Evolutionary conservation across 2,113 vertebrate genomes (phyloP).

Genomic region (Apteryx mantelli): DNA sequence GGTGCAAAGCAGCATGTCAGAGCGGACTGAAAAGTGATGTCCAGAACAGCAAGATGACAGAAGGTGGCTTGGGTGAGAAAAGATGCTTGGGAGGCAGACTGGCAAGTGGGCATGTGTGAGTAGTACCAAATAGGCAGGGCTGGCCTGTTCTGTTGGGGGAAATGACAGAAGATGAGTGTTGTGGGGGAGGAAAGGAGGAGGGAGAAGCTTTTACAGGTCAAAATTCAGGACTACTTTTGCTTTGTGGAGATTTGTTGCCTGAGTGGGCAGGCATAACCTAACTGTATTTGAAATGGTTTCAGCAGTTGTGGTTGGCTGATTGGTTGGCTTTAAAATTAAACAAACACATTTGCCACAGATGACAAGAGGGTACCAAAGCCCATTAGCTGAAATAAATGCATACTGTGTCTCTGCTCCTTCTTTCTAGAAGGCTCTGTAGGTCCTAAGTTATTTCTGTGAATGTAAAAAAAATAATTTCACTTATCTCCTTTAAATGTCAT

Average conservation of each 20-base stretch:
- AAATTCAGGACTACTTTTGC: neutral
- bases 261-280: neutral
- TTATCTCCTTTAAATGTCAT: neutral
- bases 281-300: neutral
- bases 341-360: neutral
- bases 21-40: neutral
- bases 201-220: neutral
- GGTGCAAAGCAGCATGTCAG: neutral
- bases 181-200: neutral
- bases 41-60: neutral
- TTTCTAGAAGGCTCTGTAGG: neutral
- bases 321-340: neutral
- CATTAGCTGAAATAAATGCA: neutral
- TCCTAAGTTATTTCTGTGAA: neutral
- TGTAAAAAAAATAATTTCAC: neutral
- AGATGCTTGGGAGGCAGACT: neutral
- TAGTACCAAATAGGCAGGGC: neutral
- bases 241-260: neutral
- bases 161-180: neutral
- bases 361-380: neutral
- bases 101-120: neutral
- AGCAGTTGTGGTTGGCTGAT: neutral
- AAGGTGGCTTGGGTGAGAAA: neutral
- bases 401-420: neutral
- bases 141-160: neutral